These are phyloP conservation scores for Buphagus erythrorhynchus DNA, from an alignment of 2,797 vertebrate genomes.

Conservation along the genomic window DNA sequence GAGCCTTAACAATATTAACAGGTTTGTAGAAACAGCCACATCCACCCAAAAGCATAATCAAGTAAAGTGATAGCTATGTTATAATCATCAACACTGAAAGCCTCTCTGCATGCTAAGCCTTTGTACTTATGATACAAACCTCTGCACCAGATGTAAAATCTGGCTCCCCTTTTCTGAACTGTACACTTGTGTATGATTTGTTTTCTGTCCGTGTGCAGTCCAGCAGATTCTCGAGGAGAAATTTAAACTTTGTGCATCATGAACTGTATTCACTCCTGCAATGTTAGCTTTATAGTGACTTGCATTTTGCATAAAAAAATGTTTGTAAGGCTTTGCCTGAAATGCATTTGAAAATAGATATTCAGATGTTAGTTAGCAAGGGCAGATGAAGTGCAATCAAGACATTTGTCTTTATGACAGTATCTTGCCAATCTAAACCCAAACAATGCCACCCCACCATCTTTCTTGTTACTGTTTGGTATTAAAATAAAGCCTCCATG, in stretches of 20 bases:
- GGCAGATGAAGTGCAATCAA: neutral
- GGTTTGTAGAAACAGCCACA: constrained; percentile 17
- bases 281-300: neutral
- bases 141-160: constrained; percentile 43
- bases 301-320: neutral
- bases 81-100: constrained; percentile 41
- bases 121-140: neutral
- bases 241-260: neutral
- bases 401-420: neutral
- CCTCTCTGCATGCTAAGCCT: neutral
- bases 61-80: constrained; percentile 28
- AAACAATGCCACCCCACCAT: neutral
- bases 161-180: neutral
- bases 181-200: neutral
- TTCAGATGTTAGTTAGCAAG: neutral
- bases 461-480: constrained; percentile 36
- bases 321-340: neutral
- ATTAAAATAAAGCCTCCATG: constrained; percentile 48
- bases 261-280: neutral
- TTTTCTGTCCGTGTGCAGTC: neutral
- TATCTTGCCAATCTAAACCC: neutral
- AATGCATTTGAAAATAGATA: neutral
- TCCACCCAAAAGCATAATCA: constrained; percentile 41
- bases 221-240: neutral
- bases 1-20: constrained; percentile 56